Base-by-base conservation (phyloP, 1,140 invertebrate genomes). In the Armadillidium nasatum region DNA sequence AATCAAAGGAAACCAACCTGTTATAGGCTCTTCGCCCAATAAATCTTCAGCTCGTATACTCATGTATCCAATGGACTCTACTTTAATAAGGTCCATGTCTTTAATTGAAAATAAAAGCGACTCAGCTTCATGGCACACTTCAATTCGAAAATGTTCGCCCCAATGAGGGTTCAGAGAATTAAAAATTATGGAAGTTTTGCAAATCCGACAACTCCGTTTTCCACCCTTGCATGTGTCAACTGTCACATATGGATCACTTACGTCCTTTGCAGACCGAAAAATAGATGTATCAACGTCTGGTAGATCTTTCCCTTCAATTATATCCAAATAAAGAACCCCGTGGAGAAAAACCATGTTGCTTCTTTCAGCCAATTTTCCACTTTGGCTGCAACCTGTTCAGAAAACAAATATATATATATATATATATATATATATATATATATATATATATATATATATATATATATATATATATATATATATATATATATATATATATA, bases 311-410 rank as follows among this genome's bases (percentile, higher is more conserved):
- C 76, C 82, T 73, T 79, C 80, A 15, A 81, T 80, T 54, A 82
- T 72, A 21, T 82, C 75, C 46, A 82, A 33, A 44, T 80, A 80
- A 0, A 82, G 79, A 22, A 79, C 76, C 0, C 82, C 82, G 68
- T 82, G 82, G 6, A 82, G 77, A 68, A 82, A 82, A n/a, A 79
- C 78, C 79, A 80, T 80, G 72, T 82, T 80, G 11, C 80, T 77
- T 21, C 77, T 69, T 22, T 75, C 71, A 2, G 80, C 80, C 0
- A 71, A 60, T 46, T 50, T 69, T 11, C 75, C 77, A 33, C 77
- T 73, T 10, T 54, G 71, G 10, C 75, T 75, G 68, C 78, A 78
- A 72, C 80, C 80, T 81, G 80, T 11, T 33, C 9, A 66, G 60
- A 60, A 76, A 21, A 43, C 7, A 33, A 72, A 11, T 6, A 23